Evolutionary conservation across 2,888 invertebrate genomes (phyloP), one percentile per base, ranked within the genome.

Genomic region (Horisme vitalbata): DNA sequence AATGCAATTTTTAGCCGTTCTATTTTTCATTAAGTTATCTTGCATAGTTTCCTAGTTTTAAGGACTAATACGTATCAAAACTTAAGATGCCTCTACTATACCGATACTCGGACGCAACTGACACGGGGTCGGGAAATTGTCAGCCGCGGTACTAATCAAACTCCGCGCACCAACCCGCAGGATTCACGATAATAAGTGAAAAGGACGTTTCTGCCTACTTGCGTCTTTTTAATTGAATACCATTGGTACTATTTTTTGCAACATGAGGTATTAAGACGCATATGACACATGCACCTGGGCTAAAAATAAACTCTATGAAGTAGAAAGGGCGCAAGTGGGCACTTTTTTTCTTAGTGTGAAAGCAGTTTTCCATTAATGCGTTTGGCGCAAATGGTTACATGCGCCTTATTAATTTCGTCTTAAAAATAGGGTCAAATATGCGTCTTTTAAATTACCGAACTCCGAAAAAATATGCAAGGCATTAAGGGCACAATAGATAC

Each of bases 331-430:
- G 8, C 31, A 31, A 13, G 4, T 13, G 14, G n/a, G 14, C 9
- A 15, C 31, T 31, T 31, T 31, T 31, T 31, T 13, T 13, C 31
- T 31, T 31, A 31, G 9, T 31, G 31, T 31, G 31, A 31, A 31
- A 31, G 14, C 31, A 31, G 31, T 31, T 31, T 31, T 3, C 15
- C n/a, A 13, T 15, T 15, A 31, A 14, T 15, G 31, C 31, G 14
- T 13, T 31, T 13, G 31, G 15, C 31, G 31, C 31, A 31, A 13
- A 31, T 31, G 15, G 15, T 14, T 15, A 31, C 15, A 13, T 31
- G 14, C 31, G 31, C 31, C 31, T 31, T 31, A 15, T 31, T 31
- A 31, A 31, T 15, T 13, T 31, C 31, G 13, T 13, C 31, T 31
- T 28, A 4, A 8, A 31, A 31, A 31, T 31, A 31, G 31, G 14